Conservation (phyloP, 2,113 vertebrate genomes). For the Edolisoma coerulescens region DNA sequence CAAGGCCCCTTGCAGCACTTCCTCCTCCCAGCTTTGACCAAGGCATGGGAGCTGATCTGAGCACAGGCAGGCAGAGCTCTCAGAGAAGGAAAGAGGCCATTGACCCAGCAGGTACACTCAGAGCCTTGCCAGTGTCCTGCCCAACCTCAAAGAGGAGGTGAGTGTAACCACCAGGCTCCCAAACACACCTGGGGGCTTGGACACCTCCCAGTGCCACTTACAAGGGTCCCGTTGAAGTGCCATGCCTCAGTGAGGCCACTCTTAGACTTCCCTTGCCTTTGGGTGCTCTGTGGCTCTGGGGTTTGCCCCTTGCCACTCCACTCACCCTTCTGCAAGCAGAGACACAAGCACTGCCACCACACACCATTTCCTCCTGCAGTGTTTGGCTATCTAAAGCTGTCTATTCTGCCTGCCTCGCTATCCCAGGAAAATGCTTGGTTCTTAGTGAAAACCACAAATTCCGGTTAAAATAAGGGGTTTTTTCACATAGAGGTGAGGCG, state of each 20-base stretch:
- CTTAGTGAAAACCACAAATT: neutral
- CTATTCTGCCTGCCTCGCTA: neutral
- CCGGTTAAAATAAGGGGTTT: neutral
- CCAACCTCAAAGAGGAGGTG: neutral
- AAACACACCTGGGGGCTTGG: neutral
- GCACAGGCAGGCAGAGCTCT: neutral
- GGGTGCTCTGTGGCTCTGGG: neutral
- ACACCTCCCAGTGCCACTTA: neutral
- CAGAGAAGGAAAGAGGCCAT: fast-evolving
- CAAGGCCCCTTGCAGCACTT: neutral
- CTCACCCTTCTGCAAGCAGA: neutral
- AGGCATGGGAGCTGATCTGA: neutral
- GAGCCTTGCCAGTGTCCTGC: neutral
- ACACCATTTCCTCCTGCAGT: neutral
- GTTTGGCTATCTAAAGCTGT: neutral
- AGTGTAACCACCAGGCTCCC: neutral
- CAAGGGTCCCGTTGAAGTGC: neutral
- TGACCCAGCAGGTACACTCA: neutral
- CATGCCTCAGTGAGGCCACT: neutral
- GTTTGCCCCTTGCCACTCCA: neutral
- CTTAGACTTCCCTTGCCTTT: neutral
- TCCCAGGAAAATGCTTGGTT: neutral
- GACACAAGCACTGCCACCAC: neutral
- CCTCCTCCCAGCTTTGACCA: neutral
- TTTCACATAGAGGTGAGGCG: neutral